Percentiles rank a stretch among this genome's conserved stretches.
Conservation (phyloP, 2,113 vertebrate species). For the Mixornis gularis region DNA sequence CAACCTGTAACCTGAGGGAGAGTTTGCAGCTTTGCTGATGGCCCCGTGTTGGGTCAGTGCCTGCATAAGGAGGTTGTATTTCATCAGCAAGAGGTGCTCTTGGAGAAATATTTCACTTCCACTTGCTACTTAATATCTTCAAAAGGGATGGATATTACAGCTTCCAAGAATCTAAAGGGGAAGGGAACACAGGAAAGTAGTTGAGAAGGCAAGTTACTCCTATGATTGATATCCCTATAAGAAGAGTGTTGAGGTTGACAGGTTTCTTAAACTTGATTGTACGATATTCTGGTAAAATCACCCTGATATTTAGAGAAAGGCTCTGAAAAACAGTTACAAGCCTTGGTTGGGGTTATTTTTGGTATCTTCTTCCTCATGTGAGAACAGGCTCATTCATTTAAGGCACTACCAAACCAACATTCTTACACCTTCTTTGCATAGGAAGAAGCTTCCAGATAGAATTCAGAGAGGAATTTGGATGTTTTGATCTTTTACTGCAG, state of each 20-base stretch:
- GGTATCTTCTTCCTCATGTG: neutral
- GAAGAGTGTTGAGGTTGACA: neutral
- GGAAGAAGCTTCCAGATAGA: neutral
- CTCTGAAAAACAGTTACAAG: neutral
- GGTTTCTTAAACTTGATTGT: neutral
- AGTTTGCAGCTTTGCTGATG: neutral
- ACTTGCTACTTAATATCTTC: neutral
- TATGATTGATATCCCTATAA: neutral
- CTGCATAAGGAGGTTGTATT: neutral
- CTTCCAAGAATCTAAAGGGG: neutral
- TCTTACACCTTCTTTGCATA: neutral
- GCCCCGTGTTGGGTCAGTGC: neutral
- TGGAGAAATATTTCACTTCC: slow-evolving; percentile 21
- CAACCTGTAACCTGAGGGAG: neutral
- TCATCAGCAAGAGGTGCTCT: neutral
- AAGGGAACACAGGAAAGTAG: neutral
- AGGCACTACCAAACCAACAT: neutral
- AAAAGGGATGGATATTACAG: neutral
- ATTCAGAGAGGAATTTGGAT: neutral
- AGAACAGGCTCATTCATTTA: fast-evolving
- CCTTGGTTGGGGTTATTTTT: neutral
- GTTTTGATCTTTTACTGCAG: neutral
- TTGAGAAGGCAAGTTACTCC: neutral
- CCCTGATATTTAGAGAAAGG: neutral
- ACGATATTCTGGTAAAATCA: neutral